Evolutionary conservation across 2,888 invertebrate genomes (phyloP), one percentile per base, ranked within the genome.

Genomic region (Lydus trimaculatus): DNA sequence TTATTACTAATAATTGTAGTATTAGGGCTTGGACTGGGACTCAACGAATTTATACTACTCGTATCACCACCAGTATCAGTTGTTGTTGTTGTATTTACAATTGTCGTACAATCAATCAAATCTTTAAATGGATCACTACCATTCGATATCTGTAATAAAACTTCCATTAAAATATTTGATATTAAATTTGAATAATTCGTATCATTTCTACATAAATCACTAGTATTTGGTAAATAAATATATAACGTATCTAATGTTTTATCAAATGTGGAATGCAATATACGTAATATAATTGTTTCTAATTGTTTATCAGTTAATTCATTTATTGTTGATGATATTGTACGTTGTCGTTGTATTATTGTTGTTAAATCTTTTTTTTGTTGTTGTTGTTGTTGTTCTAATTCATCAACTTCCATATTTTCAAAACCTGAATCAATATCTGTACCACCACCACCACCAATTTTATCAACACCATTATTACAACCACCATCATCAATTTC

Each of bases 381-480:
- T 77, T 86, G 86, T 65, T 84, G 83, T 71, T 83, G 85, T 66
- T 84, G 86, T 77, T 86, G 86, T 77, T 86, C 86, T 28, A 88
- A 86, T 81, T 90, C 90, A 78, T 90, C 88, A 83, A 89, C 87
- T 84, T 93, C 93, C 92, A 93, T 93, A 76, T 90, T 91, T 83
- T 93, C 93, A 78, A 92, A 91, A 23, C 91, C 91, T 8, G 91
- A 91, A 83, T 92, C 92, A 39, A 90, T 90, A 82, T 91, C 91
- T 31, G 87, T 87, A 60, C 83, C 86, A 9, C 83, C 86, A 60
- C 83, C 86, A 9, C 83, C 86, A 9, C 79, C 81, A 65, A 79
- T 76, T 84, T 88, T 80, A 82, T 85, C 85, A 8, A 78, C n/a
- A n/a, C n/a, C n/a, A n/a, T n/a, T n/a, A n/a, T n/a, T 82, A 67